A percentile compares a stretch with the other conserved stretches of the same genome.
These are phyloP conservation scores for Enteromius mattozi DNA, from an alignment of 2,797 vertebrate genomes.

Conservation along the genomic window DNA sequence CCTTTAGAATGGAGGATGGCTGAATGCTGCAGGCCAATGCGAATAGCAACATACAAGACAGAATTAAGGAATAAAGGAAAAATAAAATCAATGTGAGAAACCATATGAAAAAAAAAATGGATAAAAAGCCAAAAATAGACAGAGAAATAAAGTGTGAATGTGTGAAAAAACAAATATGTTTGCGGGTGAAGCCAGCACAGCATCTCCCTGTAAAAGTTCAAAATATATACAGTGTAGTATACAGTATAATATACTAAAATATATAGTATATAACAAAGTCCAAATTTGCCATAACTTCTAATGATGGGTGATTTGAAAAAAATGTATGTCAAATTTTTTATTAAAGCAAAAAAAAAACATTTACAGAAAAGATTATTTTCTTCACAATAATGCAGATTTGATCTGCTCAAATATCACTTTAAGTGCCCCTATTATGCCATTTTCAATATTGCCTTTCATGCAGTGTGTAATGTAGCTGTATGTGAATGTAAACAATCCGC, in stretches of 20 bases:
- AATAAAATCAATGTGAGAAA: slow-evolving; percentile 44
- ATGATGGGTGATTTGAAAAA: neutral
- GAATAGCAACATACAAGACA: slow-evolving; percentile 68
- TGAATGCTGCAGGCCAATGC: slow-evolving; percentile 66
- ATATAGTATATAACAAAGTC: neutral
- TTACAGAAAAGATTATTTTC: neutral
- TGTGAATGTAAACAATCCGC: too few relatives aligned
- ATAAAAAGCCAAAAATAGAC: neutral
- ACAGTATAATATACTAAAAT: neutral
- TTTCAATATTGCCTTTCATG: too few relatives aligned
- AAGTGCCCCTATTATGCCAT: too few relatives aligned
- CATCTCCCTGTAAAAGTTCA: slow-evolving; percentile 14
- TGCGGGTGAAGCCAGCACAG: neutral
- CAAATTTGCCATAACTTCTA: neutral
- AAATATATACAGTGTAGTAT: neutral
- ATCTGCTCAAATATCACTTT: too few relatives aligned
- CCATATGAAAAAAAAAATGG: slow-evolving; percentile 19
- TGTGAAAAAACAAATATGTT: slow-evolving; percentile 27
- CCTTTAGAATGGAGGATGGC: slow-evolving; percentile 69
- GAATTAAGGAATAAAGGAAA: slow-evolving; percentile 27
- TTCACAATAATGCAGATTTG: too few relatives aligned
- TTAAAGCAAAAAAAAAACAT: neutral
- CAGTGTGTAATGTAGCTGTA: too few relatives aligned
- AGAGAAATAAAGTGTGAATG: slow-evolving; percentile 15
- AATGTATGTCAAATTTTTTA: too few relatives aligned